phyloP scores from a whole-genome alignment of 2,113 vertebrate species.

The Zingel zingel region DNA sequence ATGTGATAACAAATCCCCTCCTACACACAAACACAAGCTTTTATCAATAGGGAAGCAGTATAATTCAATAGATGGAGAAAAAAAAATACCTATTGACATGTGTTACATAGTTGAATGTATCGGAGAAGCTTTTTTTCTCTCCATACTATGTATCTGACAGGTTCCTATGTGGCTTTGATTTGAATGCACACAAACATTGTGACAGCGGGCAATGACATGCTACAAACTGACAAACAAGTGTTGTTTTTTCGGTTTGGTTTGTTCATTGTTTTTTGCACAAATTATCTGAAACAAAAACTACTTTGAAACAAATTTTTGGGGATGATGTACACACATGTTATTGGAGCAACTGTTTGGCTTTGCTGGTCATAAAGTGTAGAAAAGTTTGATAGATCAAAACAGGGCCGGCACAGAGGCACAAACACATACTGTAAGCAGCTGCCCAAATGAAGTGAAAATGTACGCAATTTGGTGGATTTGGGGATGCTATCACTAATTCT shows the following conservation, averaged over 20 bases:
- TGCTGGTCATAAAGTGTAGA: slow-evolving; percentile 37
- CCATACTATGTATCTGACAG: slow-evolving; percentile 56
- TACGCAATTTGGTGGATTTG: neutral
- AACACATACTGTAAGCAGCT: neutral
- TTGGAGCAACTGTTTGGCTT: slow-evolving; percentile 48
- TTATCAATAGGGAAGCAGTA: slow-evolving; percentile 21
- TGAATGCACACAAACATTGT: slow-evolving; percentile 14
- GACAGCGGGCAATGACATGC: neutral
- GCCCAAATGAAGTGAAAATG: neutral
- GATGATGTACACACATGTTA: slow-evolving; percentile 10
- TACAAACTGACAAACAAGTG: slow-evolving; percentile 19
- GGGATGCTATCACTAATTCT: neutral
- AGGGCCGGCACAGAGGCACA: slow-evolving; percentile 10
- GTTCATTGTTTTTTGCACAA: slow-evolving; percentile 25
- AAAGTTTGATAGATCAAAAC: slow-evolving; percentile 7
- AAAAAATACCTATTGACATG: slow-evolving; percentile 36
- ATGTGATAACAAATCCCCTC: slow-evolving; percentile 44
- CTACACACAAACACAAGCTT: slow-evolving; percentile 47
- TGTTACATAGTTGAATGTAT: slow-evolving; percentile 73
- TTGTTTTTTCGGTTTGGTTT: neutral
- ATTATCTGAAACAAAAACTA: slow-evolving; percentile 16
- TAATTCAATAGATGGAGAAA: slow-evolving; percentile 18
- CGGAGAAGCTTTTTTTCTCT: slow-evolving; percentile 53
- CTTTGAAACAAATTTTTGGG: slow-evolving; percentile 12
- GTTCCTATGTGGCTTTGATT: slow-evolving; percentile 39